phyloP scores from a whole-genome alignment of 2,888 invertebrate genomes.

The Cheilosia soror region DNA sequence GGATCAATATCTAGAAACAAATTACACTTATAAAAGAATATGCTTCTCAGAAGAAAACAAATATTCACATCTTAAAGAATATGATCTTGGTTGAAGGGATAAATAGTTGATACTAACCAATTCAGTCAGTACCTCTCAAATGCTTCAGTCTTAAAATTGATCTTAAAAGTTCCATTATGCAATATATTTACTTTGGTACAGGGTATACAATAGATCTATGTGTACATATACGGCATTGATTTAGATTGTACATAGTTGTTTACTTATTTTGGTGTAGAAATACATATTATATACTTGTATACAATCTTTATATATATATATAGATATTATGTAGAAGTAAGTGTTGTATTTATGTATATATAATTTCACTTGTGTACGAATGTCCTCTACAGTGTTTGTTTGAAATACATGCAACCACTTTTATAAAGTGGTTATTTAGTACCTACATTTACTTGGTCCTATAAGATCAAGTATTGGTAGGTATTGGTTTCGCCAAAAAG shows the following conservation, averaged over 20 bases:
- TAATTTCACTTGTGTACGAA: too few species aligned
- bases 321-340: too few species aligned
- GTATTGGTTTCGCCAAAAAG: background rate
- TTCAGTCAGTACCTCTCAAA: slow-evolving; percentile 35
- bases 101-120: slow-evolving; percentile 68
- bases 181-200: slow-evolving; percentile 46
- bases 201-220: background rate
- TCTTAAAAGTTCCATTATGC: slow-evolving; percentile 44
- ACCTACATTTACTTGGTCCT: too few species aligned
- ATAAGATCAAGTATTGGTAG: too few species aligned
- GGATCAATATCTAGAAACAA: slow-evolving; percentile 36
- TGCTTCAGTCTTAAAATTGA: slow-evolving; percentile 35
- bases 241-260: background rate
- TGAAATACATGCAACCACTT: too few species aligned
- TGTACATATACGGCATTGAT: background rate
- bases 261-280: background rate
- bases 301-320: too few species aligned
- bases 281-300: background rate
- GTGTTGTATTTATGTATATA: too few species aligned
- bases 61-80: slow-evolving; percentile 51
- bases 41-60: background rate
- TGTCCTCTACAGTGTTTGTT: too few species aligned
- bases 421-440: too few species aligned
- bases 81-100: slow-evolving; percentile 66
- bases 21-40: background rate